A percentile compares a stretch with the other conserved stretches of the same genome.
Conservation (phyloP, 1,140 invertebrate species). For the Bradynema listronoti region DNA sequence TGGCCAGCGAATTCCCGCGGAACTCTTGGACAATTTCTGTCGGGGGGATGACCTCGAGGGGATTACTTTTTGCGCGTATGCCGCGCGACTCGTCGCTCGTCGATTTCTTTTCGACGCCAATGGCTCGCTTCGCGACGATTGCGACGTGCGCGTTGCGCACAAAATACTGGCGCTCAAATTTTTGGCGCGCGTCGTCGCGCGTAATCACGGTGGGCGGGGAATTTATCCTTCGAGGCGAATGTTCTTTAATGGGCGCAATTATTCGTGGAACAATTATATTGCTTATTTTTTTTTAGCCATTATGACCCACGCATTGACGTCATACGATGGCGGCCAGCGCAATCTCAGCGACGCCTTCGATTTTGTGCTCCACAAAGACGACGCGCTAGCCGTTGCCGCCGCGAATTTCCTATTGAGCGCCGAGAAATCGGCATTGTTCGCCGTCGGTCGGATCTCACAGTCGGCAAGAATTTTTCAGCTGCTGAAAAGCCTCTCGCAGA, state of each 20-base stretch:
- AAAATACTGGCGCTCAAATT: slow-evolving; percentile 17
- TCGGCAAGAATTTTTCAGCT: not conserved
- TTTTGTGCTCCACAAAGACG: slow-evolving; percentile 14
- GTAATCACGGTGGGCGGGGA: slow-evolving; percentile 5
- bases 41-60: not conserved
- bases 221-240: too few relatives aligned
- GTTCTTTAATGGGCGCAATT: too few relatives aligned
- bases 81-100: slow-evolving; percentile 2
- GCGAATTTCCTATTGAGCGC: slow-evolving; percentile 16
- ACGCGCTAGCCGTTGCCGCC: slow-evolving; percentile 16
- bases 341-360: not conserved
- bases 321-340: not conserved
- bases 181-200: not conserved
- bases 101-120: slow-evolving; percentile 6
- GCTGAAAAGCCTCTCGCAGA: not conserved
- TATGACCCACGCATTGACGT: too few relatives aligned
- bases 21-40: too few relatives aligned
- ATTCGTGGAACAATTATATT: too few relatives aligned
- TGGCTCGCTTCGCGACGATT: slow-evolving; percentile 5
- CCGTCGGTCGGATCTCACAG: too few relatives aligned
- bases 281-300: slow-evolving; percentile 8
- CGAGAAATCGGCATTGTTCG: slow-evolving; percentile 14
- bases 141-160: slow-evolving; percentile 11
- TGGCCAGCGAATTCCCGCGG: too few relatives aligned
- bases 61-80: slow-evolving; percentile 9